Evolutionary conservation across 2,113 vertebrate genomes (phyloP).

Genomic region (Glaucomys volans): DNA sequence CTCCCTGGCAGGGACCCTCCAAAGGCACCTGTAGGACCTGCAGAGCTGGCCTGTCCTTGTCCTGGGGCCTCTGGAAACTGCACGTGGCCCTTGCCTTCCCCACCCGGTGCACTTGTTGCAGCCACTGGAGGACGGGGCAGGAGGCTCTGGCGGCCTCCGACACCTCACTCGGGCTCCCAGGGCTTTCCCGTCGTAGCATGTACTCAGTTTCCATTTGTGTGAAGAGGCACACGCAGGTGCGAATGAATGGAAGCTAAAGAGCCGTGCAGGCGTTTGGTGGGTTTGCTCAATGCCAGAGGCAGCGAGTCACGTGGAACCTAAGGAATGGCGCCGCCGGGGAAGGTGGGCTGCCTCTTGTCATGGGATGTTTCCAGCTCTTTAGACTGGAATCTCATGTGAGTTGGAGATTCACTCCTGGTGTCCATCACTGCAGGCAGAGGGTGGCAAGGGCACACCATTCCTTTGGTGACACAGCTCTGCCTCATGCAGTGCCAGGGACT

Average conservation of each 20-base stretch:
- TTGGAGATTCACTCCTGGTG: background rate
- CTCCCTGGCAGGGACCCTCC: background rate
- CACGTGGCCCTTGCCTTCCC: too few species aligned
- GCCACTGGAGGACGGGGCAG: background rate
- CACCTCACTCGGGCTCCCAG: background rate
- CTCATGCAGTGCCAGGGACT: accelerated
- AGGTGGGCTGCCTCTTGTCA: background rate
- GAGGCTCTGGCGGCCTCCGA: too few species aligned
- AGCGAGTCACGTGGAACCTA: background rate
- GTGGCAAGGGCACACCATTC: accelerated
- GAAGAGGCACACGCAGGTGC: background rate
- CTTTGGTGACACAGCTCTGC: background rate
- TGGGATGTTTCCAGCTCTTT: background rate
- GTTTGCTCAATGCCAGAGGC: background rate
- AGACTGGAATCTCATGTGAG: background rate
- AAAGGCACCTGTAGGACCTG: background rate
- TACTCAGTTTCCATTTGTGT: background rate
- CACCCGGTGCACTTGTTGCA: too few species aligned
- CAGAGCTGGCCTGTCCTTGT: too few species aligned
- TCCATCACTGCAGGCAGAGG: background rate
- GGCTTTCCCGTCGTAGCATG: background rate
- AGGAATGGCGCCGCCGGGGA: background rate
- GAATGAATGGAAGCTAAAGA: background rate
- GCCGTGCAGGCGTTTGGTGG: background rate
- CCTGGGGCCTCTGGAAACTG: background rate